phyloP scores from a whole-genome alignment of 2,113 vertebrate genomes.

The Scomber scombrus region DNA sequence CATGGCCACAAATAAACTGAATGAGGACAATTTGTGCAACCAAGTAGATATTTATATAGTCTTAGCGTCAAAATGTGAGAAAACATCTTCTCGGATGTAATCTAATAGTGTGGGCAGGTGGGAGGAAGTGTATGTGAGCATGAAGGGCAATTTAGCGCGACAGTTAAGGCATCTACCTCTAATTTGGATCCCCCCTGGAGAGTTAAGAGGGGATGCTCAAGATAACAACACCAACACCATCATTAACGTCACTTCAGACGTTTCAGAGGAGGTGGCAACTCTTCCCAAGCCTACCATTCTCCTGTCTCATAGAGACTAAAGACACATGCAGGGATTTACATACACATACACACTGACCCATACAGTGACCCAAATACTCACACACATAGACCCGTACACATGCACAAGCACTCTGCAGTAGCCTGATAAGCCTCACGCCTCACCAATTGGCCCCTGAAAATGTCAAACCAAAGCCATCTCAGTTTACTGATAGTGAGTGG shows the following conservation, averaged over 20 bases:
- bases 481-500: slow-evolving; percentile 56
- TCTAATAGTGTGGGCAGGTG: slow-evolving; percentile 33
- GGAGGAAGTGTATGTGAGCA: slow-evolving; percentile 53
- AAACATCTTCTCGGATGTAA: slow-evolving; percentile 1
- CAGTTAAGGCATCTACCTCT: slow-evolving; percentile 66
- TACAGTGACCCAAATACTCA: slow-evolving; percentile 5
- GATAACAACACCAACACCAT: slow-evolving; percentile 71
- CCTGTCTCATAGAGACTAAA: slow-evolving; percentile 45
- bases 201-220: slow-evolving; percentile 68
- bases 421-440: slow-evolving; percentile 73
- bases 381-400: slow-evolving; percentile 23
- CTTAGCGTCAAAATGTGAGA: not conserved
- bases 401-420: slow-evolving; percentile 48
- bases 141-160: slow-evolving; percentile 62
- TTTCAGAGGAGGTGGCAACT: slow-evolving; percentile 36
- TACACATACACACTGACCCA: slow-evolving; percentile 11
- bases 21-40: not conserved
- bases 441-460: slow-evolving; percentile 72
- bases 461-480: slow-evolving; percentile 69
- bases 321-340: slow-evolving; percentile 35
- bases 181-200: slow-evolving; percentile 71
- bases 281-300: slow-evolving; percentile 25
- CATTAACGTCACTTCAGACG: slow-evolving; percentile 73
- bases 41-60: slow-evolving; percentile 5
- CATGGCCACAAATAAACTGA: too few relatives aligned